These are phyloP conservation scores for Charadrius vociferus DNA, from an alignment of 2,113 vertebrate species.

Conservation along the genomic window DNA sequence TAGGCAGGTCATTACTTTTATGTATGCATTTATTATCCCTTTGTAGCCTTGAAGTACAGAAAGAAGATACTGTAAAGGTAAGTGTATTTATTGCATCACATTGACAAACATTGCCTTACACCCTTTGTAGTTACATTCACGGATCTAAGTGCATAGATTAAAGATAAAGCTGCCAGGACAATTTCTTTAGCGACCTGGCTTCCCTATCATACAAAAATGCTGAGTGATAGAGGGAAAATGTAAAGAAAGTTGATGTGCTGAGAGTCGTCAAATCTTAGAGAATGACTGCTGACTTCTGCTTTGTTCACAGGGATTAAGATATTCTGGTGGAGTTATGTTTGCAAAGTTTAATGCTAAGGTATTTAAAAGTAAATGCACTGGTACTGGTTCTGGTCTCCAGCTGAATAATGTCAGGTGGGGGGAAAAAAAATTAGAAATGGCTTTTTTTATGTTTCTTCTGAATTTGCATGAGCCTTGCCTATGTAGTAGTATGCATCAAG, in stretches of 20 bases:
- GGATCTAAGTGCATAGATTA: slow-evolving; percentile 73
- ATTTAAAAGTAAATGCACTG: slow-evolving; percentile 49
- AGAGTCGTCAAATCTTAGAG: slow-evolving; percentile 55
- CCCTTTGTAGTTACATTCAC: slow-evolving; percentile 66
- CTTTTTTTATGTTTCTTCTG: slow-evolving; percentile 49
- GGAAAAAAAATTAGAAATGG: slow-evolving; percentile 58
- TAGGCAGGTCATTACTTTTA: background rate
- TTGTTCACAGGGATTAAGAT: slow-evolving; percentile 67
- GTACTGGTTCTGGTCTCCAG: slow-evolving; percentile 46
- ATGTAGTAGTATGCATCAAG: background rate
- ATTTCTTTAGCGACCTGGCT: slow-evolving; percentile 65
- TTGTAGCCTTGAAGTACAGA: slow-evolving; percentile 36
- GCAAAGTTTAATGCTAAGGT: slow-evolving; percentile 71
- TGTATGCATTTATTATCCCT: slow-evolving; percentile 46
- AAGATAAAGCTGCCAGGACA: slow-evolving; percentile 76
- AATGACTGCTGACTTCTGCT: slow-evolving; percentile 70
- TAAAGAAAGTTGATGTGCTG: slow-evolving; percentile 68
- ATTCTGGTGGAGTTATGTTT: slow-evolving; percentile 60
- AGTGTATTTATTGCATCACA: slow-evolving; percentile 75
- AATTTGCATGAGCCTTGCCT: slow-evolving; percentile 55
- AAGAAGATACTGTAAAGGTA: slow-evolving; percentile 68
- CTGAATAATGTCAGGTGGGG: slow-evolving; percentile 61
- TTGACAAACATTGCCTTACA: slow-evolving; percentile 71
- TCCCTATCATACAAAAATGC: slow-evolving; percentile 41
- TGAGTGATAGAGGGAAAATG: slow-evolving; percentile 52